Evolutionary conservation across 2,797 vertebrate genomes (phyloP).

Genomic region (Typhlichthys eigenmanni): DNA sequence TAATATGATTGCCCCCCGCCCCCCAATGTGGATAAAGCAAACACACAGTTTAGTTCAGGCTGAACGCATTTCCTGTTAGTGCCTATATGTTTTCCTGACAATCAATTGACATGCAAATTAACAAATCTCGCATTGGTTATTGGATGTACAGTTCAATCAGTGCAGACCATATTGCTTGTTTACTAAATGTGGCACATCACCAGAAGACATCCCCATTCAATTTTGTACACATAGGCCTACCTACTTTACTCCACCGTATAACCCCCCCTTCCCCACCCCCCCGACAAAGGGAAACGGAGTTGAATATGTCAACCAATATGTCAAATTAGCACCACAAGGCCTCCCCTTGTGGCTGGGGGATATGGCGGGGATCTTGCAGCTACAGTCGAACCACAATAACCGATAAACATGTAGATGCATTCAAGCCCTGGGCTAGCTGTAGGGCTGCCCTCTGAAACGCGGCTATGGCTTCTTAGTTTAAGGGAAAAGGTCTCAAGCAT

Average conservation of each 20-base stretch:
- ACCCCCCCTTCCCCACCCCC: neutral
- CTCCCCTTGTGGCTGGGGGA: constrained; percentile 30
- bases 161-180: neutral
- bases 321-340: neutral
- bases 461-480: constrained; percentile 70
- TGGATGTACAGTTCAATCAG: constrained; percentile 64
- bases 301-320: constrained; percentile 14
- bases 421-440: constrained; percentile 77
- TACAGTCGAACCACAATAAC: constrained; percentile 41
- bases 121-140: constrained; percentile 66
- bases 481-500: constrained; percentile 68
- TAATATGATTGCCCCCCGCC: constrained; percentile 84
- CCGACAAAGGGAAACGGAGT: constrained; percentile 9
- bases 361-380: constrained; percentile 46
- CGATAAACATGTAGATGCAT: constrained; percentile 76
- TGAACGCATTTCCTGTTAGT: constrained; percentile 87
- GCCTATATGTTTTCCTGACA: constrained; percentile 79
- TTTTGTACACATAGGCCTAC: no score
- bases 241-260: no score
- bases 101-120: constrained; percentile 71
- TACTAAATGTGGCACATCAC: neutral
- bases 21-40: constrained; percentile 90
- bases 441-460: constrained; percentile 77
- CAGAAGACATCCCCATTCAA: no score
- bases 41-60: constrained; percentile 93